Evolutionary conservation across 2,888 invertebrate species (phyloP).

Genomic region (Cinara cedri): DNA sequence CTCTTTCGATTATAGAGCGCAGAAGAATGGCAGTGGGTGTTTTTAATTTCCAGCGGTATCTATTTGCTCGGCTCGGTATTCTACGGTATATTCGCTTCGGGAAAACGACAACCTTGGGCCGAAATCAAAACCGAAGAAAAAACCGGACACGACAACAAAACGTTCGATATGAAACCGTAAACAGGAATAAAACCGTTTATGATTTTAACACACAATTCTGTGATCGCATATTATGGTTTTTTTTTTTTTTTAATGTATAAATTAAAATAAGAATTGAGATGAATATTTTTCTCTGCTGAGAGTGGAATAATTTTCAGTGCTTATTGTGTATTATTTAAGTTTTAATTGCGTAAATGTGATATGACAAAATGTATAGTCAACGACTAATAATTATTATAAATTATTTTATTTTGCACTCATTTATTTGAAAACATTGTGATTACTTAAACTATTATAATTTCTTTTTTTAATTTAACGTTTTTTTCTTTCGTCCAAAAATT

Average conservation of each 20-base stretch:
- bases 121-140: slow-evolving; percentile 59
- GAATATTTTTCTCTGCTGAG: too few relatives aligned
- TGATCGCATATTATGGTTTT: too few relatives aligned
- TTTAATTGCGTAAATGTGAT: neutral
- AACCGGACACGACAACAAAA: slow-evolving; percentile 24
- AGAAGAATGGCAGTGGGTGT: slow-evolving; percentile 84
- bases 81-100: slow-evolving; percentile 83
- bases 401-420: neutral
- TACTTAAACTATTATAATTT: neutral
- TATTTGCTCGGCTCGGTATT: slow-evolving; percentile 83
- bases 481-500: too few relatives aligned
- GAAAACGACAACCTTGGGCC: slow-evolving; percentile 84
- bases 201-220: too few relatives aligned
- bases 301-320: too few relatives aligned
- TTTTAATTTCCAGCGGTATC: slow-evolving; percentile 82
- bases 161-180: neutral
- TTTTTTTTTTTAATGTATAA: too few relatives aligned
- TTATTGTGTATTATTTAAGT: neutral
- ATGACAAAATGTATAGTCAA: neutral
- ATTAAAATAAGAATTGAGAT: too few relatives aligned
- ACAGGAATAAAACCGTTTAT: neutral
- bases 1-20: slow-evolving; percentile 67
- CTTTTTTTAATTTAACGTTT: too few relatives aligned
- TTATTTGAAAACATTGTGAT: slow-evolving; percentile 17
- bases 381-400: neutral